Base-by-base conservation (phyloP, 2,888 invertebrate species). In the Leptinotarsa haldemani region DNA sequence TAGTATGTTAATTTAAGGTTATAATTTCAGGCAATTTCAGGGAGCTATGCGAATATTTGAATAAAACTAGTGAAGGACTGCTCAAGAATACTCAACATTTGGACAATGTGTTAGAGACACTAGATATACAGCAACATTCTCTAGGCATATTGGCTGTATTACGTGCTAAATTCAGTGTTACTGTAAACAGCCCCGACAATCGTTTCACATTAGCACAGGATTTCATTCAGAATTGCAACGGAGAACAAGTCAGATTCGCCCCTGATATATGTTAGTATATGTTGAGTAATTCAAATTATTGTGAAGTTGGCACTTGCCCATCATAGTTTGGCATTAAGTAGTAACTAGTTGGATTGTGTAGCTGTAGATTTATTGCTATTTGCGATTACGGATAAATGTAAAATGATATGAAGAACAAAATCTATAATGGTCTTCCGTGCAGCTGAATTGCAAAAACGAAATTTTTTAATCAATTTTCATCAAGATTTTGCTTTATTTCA, bases 51-150 rank as follows among this genome's bases (percentile, higher is more conserved):
- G 94, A 94, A 74, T 90, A 92, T 80, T 90, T 95, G 81, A 90
- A 90, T 73, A 95, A 95, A 85, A 94, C 94, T n/a, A 91, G 92
- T 70, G 96, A 97, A 75, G 90, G 94, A 3, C 88, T 97, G 71
- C 89, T 93, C 78, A 94, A 95, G 85, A 96, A 97, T 88, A 92
- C 92, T 80, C 93, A 92, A 79, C 95, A 96, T 85, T 89, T 98
- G 80, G 96, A 95, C 85, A 97, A 94, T 86, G 97, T 97, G 48
- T 88, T 98, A 82, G 97, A 96, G 86, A 97, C 97, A 0, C 90
- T 98, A 75, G 95, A 97, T 86, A 90, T 95, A 74, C 96, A 97
- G 84, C 95, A 97, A 84, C 97, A 98, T 88, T 96, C 97, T 12
- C 88, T 97, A 73, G 97, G 97, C 66, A 79, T 97, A 70, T 88